Conservation (phyloP, 2,888 invertebrate species). For the Trichopoda pennipes region DNA sequence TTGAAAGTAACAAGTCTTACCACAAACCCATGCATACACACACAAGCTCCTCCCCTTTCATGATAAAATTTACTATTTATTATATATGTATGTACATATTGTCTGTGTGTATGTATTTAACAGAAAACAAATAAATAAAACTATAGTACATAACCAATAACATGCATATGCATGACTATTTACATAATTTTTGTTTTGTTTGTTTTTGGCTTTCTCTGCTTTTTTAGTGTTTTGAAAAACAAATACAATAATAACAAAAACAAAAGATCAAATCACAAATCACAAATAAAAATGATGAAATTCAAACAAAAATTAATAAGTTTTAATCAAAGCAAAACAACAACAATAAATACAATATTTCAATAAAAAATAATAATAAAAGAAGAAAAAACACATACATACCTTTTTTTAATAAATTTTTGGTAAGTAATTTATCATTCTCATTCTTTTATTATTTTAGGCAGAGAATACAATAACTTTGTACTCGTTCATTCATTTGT, state of each 20-base stretch:
- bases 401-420: slow-evolving; percentile 12
- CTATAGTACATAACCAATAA: not conserved
- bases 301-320: slow-evolving; percentile 13
- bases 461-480: too few species aligned
- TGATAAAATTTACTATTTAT: not conserved
- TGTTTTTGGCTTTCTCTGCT: slow-evolving; percentile 5
- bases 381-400: not conserved
- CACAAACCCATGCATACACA: slow-evolving; percentile 33
- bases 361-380: slow-evolving; percentile 49
- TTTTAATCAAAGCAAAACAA: slow-evolving; percentile 20
- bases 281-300: slow-evolving; percentile 14
- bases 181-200: not conserved
- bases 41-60: not conserved
- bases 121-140: too few species aligned
- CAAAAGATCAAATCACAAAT: too few species aligned
- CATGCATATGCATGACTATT: not conserved
- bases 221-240: slow-evolving; percentile 12
- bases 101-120: not conserved
- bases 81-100: not conserved
- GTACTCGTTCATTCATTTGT: too few species aligned
- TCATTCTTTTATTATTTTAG: too few species aligned
- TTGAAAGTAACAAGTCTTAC: slow-evolving; percentile 37
- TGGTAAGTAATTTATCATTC: slow-evolving; percentile 23
- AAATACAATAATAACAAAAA: slow-evolving; percentile 1
- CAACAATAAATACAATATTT: slow-evolving; percentile 17